Conservation (phyloP, 2,113 vertebrate genomes). For the Ptilonorhynchus violaceus region DNA sequence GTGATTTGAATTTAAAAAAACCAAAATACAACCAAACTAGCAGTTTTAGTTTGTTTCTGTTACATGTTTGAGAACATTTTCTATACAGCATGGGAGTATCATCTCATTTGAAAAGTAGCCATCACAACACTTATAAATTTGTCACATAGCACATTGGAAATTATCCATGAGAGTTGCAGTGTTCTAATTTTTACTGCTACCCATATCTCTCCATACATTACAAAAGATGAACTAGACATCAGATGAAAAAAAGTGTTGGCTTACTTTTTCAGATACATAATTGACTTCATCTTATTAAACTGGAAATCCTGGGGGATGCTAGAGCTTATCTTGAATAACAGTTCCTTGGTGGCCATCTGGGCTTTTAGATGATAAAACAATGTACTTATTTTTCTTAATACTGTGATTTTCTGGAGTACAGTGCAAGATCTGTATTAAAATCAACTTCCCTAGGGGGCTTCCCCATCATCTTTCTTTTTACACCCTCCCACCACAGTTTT, state of each 20-base stretch:
- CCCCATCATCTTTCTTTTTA: neutral
- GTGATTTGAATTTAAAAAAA: neutral
- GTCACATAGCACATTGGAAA: neutral
- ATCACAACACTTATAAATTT: neutral
- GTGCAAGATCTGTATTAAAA: conserved; percentile 4
- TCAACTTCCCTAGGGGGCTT: neutral
- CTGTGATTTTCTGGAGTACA: neutral
- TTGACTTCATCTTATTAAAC: neutral
- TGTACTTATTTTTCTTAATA: neutral
- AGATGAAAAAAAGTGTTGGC: neutral
- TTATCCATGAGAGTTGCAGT: neutral
- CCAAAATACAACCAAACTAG: no score
- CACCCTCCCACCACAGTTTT: neutral
- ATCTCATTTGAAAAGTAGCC: neutral
- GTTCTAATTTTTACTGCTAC: neutral
- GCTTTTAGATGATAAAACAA: neutral
- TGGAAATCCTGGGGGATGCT: neutral
- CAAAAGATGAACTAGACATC: neutral
- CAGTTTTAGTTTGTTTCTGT: neutral
- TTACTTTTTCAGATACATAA: neutral
- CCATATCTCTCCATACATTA: neutral
- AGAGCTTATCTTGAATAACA: neutral
- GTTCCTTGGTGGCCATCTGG: neutral
- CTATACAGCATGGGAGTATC: neutral
- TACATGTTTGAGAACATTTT: neutral